Evolutionary conservation across 2,113 vertebrate species (phyloP), one percentile per base, ranked within the genome.

Genomic region (Manacus vitellinus): DNA sequence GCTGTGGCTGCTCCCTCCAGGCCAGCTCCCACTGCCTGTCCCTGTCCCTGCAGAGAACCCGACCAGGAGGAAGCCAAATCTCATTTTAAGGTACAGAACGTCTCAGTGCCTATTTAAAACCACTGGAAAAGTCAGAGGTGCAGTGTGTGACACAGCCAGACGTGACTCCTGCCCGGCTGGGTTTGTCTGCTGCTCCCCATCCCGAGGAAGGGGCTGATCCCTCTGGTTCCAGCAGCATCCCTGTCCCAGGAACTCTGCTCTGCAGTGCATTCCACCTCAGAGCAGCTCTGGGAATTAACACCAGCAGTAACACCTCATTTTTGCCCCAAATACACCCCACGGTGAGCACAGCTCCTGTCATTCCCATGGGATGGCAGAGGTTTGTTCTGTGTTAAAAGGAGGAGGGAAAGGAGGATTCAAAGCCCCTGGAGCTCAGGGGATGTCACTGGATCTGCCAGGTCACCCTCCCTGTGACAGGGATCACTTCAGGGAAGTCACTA

Each of bases 291-390:
- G 4, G 59, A 22, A 16, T 7, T 1, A 72, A 21, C 5, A 67
- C 4, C 8, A 5, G 12, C 59, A 54, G 14, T 1, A 14, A 41
- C 0, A 4, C 12, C 22, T n/a, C 15, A 28, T 21, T 73, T 20
- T 20, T 52, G 19, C 47, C 55, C 62, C 73, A 55, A 21, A 88
- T 9, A 23, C 41, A n/a, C 7, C 21, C 56, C 37, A 2, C 0
- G 31, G 54, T 11, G 47, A 39, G 55, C 37, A 47, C 27, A 23
- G 31, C 1, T 31, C 66, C 14, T 4, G 33, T 30, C 12, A 8
- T 37, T 37, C 23, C 66, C 18, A 12, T 2, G 67, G 21, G 22
- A 51, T 1, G n/a, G 20, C 8, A 85, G 58, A 81, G 70, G 73
- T 12, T 56, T 22, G 16, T 31, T 52, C 8, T 2, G 14, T 1